Conservation (phyloP, 2,113 vertebrate species). For the Tympanuchus pallidicinctus region DNA sequence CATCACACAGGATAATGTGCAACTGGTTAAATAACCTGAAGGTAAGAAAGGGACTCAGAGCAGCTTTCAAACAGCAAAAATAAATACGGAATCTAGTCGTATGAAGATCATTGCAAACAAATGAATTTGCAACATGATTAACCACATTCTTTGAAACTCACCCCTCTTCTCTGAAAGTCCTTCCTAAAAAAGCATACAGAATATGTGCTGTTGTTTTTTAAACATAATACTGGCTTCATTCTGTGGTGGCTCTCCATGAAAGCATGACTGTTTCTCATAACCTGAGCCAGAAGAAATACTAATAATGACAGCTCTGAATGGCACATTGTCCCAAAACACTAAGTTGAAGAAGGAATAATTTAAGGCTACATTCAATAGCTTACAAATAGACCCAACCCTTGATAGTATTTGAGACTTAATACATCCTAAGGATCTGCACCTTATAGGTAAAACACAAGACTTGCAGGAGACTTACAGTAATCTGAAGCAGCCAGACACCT, state of each 20-base stretch:
- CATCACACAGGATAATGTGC: rapidly evolving
- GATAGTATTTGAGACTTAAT: not conserved
- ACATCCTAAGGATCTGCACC: not conserved
- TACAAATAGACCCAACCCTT: not conserved
- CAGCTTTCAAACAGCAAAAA: not conserved
- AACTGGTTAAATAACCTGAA: not conserved
- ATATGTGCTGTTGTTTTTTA: not conserved
- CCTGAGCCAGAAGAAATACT: not conserved
- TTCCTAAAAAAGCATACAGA: not conserved
- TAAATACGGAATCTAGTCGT: not conserved
- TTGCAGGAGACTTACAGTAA: not conserved
- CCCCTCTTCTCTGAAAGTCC: not conserved
- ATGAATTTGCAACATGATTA: not conserved
- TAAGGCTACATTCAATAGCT: not conserved
- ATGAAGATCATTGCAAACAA: not conserved
- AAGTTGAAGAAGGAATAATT: not conserved
- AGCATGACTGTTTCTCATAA: not conserved
- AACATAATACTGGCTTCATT: not conserved
- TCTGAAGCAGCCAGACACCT: not conserved
- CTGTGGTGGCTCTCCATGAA: not conserved
- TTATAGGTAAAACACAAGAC: not conserved
- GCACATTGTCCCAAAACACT: not conserved
- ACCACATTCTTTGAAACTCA: not conserved
- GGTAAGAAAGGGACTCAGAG: not conserved
- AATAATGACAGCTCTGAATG: not conserved